Evolutionary conservation across 64 coral and sea anemone species (phyloP), one percentile per base, ranked within the genome.

Genomic region (Porites australiensis): DNA sequence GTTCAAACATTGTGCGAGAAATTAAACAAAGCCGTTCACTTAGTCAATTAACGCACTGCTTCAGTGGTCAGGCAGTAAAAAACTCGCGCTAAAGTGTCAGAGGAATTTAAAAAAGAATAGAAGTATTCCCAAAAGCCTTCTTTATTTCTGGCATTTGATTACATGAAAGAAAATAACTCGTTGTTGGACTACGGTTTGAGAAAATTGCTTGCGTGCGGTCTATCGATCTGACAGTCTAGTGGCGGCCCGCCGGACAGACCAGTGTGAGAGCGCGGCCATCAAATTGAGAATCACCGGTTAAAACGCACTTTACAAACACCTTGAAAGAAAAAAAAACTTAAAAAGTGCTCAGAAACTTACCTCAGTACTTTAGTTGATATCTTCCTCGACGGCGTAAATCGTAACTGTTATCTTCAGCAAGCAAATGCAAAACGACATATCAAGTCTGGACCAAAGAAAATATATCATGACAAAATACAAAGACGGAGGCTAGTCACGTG

Each of bases 191-290:
- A 67, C 13, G 15, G 63, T 45, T 69, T 82, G 67, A 18, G 69
- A 68, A 67, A 3, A 5, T 13, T 5, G 6, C 45, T 68, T 47
- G 44, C 81, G 61, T 84, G 81, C 19, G 62, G 81, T 84, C 81
- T 84, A 68, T 67, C 81, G 61, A 67, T 50, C 81, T 84, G 81
- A 50, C 81, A 50, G 81, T 43, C 81, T 49, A 18, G 27, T 16
- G 80, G 18, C 13, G 44, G 77, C 22, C 80, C 58, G 60, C 13
- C 81, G 8, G 81, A 84, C 81, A 19, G 45, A 84, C 81, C 73
- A 50, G 54, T 12, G 54, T 12, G 54, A 57, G 19, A 44, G 18
- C 8, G 22, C 55, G 23, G 27, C 55, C 55, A 81, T 14, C 78
- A 45, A 22, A 16, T 50, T n/a, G n/a, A 49, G 23, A 49, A 8